These are phyloP conservation scores for Clarias magur DNA, from an alignment of 2,113 vertebrate genomes.

Conservation along the genomic window DNA sequence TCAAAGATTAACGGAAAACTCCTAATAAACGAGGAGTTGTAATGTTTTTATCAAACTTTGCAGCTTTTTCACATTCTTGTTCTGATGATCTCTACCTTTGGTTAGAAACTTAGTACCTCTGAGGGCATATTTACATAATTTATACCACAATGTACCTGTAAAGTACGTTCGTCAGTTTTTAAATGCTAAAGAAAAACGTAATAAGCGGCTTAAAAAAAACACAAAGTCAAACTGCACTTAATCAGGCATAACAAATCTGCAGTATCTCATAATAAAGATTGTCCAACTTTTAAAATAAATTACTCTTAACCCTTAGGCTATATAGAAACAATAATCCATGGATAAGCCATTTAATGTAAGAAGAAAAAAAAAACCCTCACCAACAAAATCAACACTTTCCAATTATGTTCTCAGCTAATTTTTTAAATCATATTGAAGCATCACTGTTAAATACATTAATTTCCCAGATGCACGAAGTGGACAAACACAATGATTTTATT, in stretches of 20 bases:
- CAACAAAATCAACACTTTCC: too few species aligned
- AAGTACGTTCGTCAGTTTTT: neutral
- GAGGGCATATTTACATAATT: neutral
- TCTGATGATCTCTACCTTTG: neutral
- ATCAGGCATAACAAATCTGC: neutral
- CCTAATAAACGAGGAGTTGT: too few species aligned
- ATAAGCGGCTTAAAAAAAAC: neutral
- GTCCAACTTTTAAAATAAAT: neutral
- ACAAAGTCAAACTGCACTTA: neutral
- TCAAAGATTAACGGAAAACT: neutral
- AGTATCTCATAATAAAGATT: neutral
- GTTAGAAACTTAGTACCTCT: neutral
- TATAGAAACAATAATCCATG: neutral
- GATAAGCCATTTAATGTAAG: neutral
- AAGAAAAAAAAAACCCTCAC: too few species aligned
- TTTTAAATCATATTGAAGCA: neutral
- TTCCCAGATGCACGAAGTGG: constrained; percentile 5
- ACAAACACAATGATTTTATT: constrained; percentile 46
- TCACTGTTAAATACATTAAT: neutral
- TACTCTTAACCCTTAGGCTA: neutral
- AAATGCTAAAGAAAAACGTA: neutral
- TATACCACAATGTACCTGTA: neutral
- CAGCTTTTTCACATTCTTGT: neutral
- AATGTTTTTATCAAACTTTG: neutral
- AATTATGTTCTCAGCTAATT: neutral